Conservation (phyloP, 2,113 vertebrate species). For the Erpornis zantholeuca region DNA sequence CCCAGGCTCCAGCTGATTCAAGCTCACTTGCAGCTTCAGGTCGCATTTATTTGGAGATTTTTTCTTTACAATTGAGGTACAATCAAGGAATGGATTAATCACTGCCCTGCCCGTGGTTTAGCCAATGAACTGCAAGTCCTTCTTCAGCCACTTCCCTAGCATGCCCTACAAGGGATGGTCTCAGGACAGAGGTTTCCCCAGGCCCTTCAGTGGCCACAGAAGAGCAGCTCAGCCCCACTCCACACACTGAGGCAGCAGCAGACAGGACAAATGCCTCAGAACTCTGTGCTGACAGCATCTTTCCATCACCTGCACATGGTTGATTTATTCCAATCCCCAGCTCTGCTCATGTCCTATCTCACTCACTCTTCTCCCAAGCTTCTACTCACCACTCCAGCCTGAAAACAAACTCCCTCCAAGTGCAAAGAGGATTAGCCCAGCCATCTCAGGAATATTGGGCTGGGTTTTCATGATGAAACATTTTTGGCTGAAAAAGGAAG, state of each 20-base stretch:
- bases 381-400: not conserved
- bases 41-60: not conserved
- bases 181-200: not conserved
- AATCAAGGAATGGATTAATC: not conserved
- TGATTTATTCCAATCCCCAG: not conserved
- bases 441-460: not conserved
- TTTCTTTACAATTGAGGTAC: not conserved
- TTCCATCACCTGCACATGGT: accelerated
- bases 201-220: not conserved
- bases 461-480: not conserved
- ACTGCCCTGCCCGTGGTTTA: not conserved
- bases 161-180: not conserved
- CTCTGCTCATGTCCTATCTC: not conserved
- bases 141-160: not conserved
- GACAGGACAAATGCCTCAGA: not conserved
- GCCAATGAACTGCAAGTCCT: not conserved
- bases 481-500: not conserved
- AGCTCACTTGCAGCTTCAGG: not conserved
- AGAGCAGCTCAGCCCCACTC: not conserved
- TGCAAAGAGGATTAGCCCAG: not conserved
- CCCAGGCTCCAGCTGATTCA: not conserved
- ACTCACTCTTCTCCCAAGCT: not conserved
- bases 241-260: accelerated
- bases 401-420: not conserved
- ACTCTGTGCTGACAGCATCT: not conserved